phyloP scores from a whole-genome alignment of 1,140 invertebrate genomes.

The Pseudomyrmex dendroicus region DNA sequence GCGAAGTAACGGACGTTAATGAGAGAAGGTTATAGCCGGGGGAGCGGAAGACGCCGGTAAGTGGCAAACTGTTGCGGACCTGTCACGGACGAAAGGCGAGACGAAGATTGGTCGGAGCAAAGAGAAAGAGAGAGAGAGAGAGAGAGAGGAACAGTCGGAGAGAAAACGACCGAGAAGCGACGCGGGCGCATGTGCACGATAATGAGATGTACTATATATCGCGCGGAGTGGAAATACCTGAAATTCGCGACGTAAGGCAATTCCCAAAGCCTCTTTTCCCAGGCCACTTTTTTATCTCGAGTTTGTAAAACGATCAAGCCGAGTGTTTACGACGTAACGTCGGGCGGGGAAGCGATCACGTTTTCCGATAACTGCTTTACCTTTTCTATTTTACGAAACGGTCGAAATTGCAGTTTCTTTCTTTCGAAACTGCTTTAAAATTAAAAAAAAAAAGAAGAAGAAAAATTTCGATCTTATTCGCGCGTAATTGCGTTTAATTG shows the following conservation, averaged over 20 bases:
- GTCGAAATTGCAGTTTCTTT: not conserved
- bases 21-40: slow-evolving; percentile 60
- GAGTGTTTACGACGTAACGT: not conserved
- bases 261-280: not conserved
- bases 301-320: not conserved
- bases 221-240: too few species aligned
- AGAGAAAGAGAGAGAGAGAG: too few species aligned
- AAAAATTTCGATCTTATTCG: too few species aligned
- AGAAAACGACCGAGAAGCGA: slow-evolving; percentile 40
- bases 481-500: too few species aligned
- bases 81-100: slow-evolving; percentile 44
- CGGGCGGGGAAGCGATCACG: not conserved
- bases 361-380: not conserved
- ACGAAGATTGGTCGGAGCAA: slow-evolving; percentile 51
- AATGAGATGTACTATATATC: slow-evolving; percentile 27
- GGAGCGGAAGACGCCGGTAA: slow-evolving; percentile 59
- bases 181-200: slow-evolving; percentile 9
- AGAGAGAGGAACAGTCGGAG: not conserved
- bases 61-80: slow-evolving; percentile 71
- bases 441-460: too few species aligned
- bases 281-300: not conserved
- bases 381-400: too few species aligned
- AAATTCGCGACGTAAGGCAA: slow-evolving; percentile 7
- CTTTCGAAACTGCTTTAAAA: not conserved
- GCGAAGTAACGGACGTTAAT: slow-evolving; percentile 63